Evolutionary conservation across 2,888 invertebrate species (phyloP), one percentile per base, ranked within the genome.

Genomic region (Drosophila birchii): DNA sequence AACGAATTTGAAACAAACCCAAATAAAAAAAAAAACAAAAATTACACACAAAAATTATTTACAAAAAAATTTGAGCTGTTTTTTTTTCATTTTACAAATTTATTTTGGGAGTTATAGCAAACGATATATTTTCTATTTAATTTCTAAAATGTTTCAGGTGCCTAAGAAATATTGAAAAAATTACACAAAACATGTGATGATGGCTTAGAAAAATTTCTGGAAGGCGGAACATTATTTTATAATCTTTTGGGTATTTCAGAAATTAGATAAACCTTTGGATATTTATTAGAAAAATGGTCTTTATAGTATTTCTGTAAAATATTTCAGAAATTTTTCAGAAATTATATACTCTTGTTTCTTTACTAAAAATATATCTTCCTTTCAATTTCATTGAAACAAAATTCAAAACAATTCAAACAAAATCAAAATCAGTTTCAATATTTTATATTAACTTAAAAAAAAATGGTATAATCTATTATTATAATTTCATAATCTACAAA

Each of bases 1-100:
- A 87, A 83, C 89, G 90, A 90, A 90, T 90, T 90, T 90, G 70
- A 69, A 34, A 78, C 72, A 73, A 88, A 80, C 88, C 80, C 80
- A 84, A 80, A 81, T 77, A 81, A 84, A 79, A 76, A 76, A 78
- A 62, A 76, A 76, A 78, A 62, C 74, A 79, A 78, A 79, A 82
- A 78, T 78, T 76, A 78, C 49, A 69, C 56, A 53, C 75, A 75
- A 78, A 79, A 78, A 72, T 67, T 59, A 44, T 66, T 74, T 74
- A 74, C 75, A 73, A 75, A 74, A 75, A 73, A 74, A 44, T 51
- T 6, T 8, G 9, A 12, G 2, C 9, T 18, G 32, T 68, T 68
- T 29, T 34, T 29, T 34, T 44, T 58, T 66, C 8, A 20, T 58
- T 60, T 49, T 7, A 20, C 1, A 16, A 36, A n/a, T 4, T 6